Conservation (phyloP, 2,888 invertebrate species). For the Mythimna pallens region DNA sequence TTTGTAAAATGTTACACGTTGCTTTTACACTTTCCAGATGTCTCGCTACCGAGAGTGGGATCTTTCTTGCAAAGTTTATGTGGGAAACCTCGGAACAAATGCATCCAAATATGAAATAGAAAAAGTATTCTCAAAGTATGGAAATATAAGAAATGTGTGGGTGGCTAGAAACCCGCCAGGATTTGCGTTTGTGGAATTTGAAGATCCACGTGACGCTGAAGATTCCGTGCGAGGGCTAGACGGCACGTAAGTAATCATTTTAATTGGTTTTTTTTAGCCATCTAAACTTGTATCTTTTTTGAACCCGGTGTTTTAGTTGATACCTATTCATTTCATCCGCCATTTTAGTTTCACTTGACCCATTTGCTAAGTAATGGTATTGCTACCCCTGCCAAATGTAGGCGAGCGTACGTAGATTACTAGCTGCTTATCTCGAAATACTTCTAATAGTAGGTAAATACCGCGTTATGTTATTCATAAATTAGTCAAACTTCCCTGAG, state of each 20-base stretch:
- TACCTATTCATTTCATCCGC: conserved; percentile 42
- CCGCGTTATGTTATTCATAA: background rate
- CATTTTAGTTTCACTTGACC: conserved; percentile 62
- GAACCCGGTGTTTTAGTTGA: background rate
- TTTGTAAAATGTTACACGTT: conserved; percentile 60
- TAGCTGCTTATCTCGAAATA: background rate
- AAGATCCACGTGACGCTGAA: conserved; percentile 96
- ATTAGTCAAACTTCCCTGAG: background rate
- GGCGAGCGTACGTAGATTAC: background rate
- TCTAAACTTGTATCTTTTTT: background rate
- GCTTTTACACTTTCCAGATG: conserved; percentile 86
- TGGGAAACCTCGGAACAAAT: conserved; percentile 97
- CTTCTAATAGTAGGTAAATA: background rate
- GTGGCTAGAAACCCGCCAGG: conserved; percentile 98
- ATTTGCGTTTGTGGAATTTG: conserved; percentile 97
- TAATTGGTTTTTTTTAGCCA: background rate
- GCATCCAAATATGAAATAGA: conserved; percentile 97
- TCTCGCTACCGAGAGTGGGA: conserved; percentile 95
- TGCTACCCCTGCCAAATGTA: conserved; percentile 46
- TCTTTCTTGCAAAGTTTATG: conserved; percentile 97
- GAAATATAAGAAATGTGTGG: conserved; percentile 97
- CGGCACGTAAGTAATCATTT: conserved; percentile 90
- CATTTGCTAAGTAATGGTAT: conserved; percentile 18
- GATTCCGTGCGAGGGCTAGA: conserved; percentile 96
- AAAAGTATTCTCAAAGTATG: conserved; percentile 96